Percentiles rank a stretch among this genome's conserved stretches.
These are phyloP conservation scores for Ommatoiulus sabulosus DNA, from an alignment of 2,888 invertebrate species.

Conservation along the genomic window DNA sequence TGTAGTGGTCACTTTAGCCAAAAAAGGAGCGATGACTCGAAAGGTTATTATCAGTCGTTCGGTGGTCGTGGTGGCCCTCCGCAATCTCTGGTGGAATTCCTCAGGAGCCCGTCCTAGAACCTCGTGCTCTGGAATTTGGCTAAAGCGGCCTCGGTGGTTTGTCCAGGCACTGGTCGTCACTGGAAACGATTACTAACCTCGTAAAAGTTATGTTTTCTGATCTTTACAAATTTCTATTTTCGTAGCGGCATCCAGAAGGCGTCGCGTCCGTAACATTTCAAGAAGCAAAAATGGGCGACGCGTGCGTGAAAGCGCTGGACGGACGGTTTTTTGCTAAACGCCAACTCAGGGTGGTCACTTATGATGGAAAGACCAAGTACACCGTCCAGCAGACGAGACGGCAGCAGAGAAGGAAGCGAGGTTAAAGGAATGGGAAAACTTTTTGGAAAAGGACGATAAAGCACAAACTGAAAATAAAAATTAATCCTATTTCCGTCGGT, in stretches of 20 bases:
- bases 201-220: not conserved
- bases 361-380: constrained; percentile 96
- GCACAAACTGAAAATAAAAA: not conserved
- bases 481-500: not conserved
- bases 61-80: not conserved
- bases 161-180: not conserved
- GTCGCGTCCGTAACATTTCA: constrained; percentile 92
- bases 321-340: constrained; percentile 91
- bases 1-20: not conserved
- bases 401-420: constrained; percentile 86
- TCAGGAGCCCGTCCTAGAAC: not conserved
- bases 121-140: not conserved
- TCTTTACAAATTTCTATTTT: constrained; percentile 48
- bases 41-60: not conserved
- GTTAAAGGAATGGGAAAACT: constrained; percentile 88
- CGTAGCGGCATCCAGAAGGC: constrained; percentile 90
- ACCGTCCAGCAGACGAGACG: constrained; percentile 90
- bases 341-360: constrained; percentile 85
- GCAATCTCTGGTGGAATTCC: not conserved
- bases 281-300: constrained; percentile 90
- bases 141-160: not conserved
- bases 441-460: constrained; percentile 73
- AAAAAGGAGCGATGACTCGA: too few relatives aligned
- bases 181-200: too few relatives aligned
- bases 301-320: constrained; percentile 86